These are phyloP conservation scores for Calameuta idolon DNA, from an alignment of 2,888 invertebrate species.

Conservation along the genomic window DNA sequence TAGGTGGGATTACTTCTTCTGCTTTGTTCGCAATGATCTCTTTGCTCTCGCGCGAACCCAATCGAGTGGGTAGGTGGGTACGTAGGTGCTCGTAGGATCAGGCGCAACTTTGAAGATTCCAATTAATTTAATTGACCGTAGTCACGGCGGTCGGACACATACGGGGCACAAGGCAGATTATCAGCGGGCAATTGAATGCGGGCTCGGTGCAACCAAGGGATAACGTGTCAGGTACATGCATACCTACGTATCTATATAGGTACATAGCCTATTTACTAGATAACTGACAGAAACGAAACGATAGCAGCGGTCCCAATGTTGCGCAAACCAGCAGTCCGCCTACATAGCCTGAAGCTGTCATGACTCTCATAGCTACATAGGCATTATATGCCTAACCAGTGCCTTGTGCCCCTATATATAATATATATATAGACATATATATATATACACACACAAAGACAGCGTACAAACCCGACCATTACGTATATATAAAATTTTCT, in stretches of 20 bases:
- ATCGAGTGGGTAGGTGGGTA: not conserved
- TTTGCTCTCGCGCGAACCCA: not conserved
- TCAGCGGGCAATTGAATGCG: not conserved
- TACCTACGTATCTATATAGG: slow-evolving; percentile 1
- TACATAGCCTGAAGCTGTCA: slow-evolving; percentile 58
- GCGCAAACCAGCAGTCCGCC: slow-evolving; percentile 54
- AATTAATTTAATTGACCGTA: slow-evolving; percentile 11
- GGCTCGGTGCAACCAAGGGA: slow-evolving; percentile 7
- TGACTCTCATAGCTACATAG: slow-evolving; percentile 26
- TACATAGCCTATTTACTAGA: slow-evolving; percentile 49
- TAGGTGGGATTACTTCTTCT: not conserved
- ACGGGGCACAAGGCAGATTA: slow-evolving; percentile 5
- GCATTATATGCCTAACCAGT: slow-evolving; percentile 3
- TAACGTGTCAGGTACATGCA: slow-evolving; percentile 10
- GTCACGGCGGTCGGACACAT: slow-evolving; percentile 17
- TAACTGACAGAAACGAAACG: slow-evolving; percentile 44
- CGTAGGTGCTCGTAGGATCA: not conserved
- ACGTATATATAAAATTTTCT: not conserved
- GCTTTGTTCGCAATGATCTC: not conserved
- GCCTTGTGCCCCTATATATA: not conserved
- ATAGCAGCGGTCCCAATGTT: slow-evolving; percentile 37
- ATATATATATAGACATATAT: not conserved
- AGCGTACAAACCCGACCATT: not conserved
- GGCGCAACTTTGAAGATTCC: slow-evolving; percentile 8
- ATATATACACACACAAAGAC: not conserved